Conservation (phyloP, 2,888 invertebrate genomes). For the Monopis laevigella region DNA sequence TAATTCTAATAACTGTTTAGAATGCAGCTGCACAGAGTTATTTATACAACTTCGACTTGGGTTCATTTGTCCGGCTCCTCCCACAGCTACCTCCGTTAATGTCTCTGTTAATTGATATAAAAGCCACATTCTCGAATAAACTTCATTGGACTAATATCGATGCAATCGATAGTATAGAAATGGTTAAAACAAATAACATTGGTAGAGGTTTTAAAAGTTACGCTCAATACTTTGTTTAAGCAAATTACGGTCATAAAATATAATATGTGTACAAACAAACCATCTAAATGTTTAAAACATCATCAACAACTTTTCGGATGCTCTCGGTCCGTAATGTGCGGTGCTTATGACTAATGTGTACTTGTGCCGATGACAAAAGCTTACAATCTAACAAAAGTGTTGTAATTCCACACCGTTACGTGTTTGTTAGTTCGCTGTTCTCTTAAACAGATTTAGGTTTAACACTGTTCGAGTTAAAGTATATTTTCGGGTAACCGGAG, state of each 20-base stretch:
- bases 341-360: constrained; percentile 47
- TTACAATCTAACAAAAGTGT: constrained; percentile 58
- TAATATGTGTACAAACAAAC: constrained; percentile 8
- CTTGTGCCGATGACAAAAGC: constrained; percentile 53
- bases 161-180: constrained; percentile 27
- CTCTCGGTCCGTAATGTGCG: constrained; percentile 23
- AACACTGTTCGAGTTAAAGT: constrained; percentile 19
- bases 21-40: constrained; percentile 33
- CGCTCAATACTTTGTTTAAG: neutral
- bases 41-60: constrained; percentile 23
- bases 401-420: constrained; percentile 60
- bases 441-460: neutral
- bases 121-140: constrained; percentile 39
- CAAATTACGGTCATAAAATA: neutral
- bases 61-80: constrained; percentile 24
- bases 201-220: neutral
- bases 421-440: constrained; percentile 29
- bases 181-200: constrained; percentile 22
- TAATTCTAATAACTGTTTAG: constrained; percentile 21
- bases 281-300: constrained; percentile 10
- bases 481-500: constrained; percentile 19
- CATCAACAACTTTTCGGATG: constrained; percentile 18
- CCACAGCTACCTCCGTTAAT: constrained; percentile 35
- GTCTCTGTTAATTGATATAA: constrained; percentile 53
- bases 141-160: constrained; percentile 37